Evolutionary conservation across 2,888 invertebrate genomes (phyloP).

Genomic region (Aphodius sticticus): DNA sequence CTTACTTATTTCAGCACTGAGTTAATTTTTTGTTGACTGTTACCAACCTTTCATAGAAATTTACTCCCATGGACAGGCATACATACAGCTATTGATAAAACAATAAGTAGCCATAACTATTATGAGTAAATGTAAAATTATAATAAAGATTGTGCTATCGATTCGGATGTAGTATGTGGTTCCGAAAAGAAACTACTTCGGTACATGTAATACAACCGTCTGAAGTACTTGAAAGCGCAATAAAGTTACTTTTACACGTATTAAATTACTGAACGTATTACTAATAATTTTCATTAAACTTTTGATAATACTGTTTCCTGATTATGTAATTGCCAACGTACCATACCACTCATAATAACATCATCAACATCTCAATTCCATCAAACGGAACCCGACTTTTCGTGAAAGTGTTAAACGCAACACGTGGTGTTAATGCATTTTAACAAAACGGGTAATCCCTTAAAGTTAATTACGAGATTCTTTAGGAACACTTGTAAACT

Average conservation of each 20-base stretch:
- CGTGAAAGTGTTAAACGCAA: background rate
- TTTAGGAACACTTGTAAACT: background rate
- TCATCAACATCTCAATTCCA: background rate
- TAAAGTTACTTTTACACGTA: background rate
- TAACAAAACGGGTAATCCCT: background rate
- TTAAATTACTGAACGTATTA: background rate
- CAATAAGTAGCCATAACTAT: conserved; percentile 4
- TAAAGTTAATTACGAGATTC: background rate
- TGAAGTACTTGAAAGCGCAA: background rate
- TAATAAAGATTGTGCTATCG: background rate
- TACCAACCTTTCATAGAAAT: no score
- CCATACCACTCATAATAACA: background rate
- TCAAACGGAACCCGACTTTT: background rate
- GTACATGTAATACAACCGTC: background rate
- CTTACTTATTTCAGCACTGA: no score
- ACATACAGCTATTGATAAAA: background rate
- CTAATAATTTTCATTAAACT: background rate
- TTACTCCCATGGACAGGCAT: background rate
- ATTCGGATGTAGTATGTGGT: background rate
- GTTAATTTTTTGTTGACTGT: no score
- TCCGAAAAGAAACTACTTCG: conserved; percentile 4
- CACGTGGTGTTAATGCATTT: background rate
- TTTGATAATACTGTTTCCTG: background rate
- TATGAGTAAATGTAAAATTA: background rate
- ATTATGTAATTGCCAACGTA: background rate